Evolutionary conservation across 2,113 vertebrate species (phyloP).

Genomic region (Perognathus longimembris): DNA sequence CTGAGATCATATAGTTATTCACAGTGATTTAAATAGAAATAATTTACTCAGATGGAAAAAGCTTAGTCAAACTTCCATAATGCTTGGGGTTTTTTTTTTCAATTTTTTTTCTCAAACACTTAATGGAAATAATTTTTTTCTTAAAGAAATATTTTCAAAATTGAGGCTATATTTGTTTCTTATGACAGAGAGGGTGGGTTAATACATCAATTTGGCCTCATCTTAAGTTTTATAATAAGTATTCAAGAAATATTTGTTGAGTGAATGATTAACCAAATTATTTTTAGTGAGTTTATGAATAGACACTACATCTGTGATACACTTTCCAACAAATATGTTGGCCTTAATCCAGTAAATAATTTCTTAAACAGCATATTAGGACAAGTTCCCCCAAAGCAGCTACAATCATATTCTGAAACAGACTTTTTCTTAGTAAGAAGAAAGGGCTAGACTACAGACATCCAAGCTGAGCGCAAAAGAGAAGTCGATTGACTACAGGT

Average conservation of each 20-base stretch:
- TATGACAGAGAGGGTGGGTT: background rate
- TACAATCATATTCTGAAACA: background rate
- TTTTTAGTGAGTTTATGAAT: background rate
- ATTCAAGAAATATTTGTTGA: background rate
- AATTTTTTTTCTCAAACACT: constrained; percentile 15
- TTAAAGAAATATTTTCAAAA: constrained; percentile 11
- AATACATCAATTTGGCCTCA: background rate
- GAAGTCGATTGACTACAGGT: background rate
- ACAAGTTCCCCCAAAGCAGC: background rate
- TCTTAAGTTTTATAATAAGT: background rate
- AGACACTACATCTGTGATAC: background rate
- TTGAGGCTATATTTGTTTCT: background rate
- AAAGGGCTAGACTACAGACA: background rate
- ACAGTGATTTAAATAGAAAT: constrained; percentile 61
- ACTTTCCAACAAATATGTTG: background rate
- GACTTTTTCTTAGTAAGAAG: too few species aligned
- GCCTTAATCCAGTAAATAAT: background rate
- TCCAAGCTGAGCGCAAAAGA: background rate
- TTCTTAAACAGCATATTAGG: background rate
- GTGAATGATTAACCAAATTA: background rate
- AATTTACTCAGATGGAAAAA: constrained; percentile 42
- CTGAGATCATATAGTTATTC: constrained; percentile 57
- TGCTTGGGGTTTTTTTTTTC: background rate
- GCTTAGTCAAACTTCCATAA: constrained; percentile 43
- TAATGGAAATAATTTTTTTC: constrained; percentile 6